Base-by-base conservation (phyloP, 2,797 vertebrate species). In the Xiphorhynchus erythropygius region DNA sequence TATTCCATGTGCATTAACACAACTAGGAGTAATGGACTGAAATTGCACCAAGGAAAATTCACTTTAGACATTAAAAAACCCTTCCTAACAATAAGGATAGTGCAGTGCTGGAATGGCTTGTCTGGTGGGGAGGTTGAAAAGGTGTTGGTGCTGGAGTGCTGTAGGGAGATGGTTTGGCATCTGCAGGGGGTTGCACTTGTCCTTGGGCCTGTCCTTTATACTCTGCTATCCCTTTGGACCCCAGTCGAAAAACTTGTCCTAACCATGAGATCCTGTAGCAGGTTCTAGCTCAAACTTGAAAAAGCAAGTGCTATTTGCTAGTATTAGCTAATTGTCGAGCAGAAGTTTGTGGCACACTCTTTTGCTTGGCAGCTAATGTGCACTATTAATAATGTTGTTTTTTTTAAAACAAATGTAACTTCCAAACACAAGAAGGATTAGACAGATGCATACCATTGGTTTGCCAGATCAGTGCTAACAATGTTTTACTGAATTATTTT, bases 361-460 rank as follows among this genome's bases (percentile, higher is more conserved):
- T 97, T 95, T 93, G 86, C 84, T 84, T 90, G 91, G 65, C 86
- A 84, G 80, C 49, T 97, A 95, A 96, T 95, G 92, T 93, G 60
- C 47, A 30, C 49, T 87, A 96, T 97, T 95, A 97, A 94, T 95
- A 97, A 94, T 41, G 90, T 24, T 60, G 8, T 27, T 44, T 44
- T 44, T 18, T 27, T 95, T 78, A 95, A 39, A 64, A 53, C 37
- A 97, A 97, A 96, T 46, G 63, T 47, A 91, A 69, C 76, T 95
- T 91, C 81, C 60, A 27, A 96, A 92, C 60, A 93, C 49, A 95
- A 86, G 91, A 94, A 93, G 74, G 81, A 95, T 96, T 94, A 95
- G 92, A 82, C 89, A 97, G 96, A 97, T 96, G 96, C 94, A 83
- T 92, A 96, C 79, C 88, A 93, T 81, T 73, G 76, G 89, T 94